phyloP scores from a whole-genome alignment of 2,888 invertebrate genomes.

The Doris montereyensis region DNA sequence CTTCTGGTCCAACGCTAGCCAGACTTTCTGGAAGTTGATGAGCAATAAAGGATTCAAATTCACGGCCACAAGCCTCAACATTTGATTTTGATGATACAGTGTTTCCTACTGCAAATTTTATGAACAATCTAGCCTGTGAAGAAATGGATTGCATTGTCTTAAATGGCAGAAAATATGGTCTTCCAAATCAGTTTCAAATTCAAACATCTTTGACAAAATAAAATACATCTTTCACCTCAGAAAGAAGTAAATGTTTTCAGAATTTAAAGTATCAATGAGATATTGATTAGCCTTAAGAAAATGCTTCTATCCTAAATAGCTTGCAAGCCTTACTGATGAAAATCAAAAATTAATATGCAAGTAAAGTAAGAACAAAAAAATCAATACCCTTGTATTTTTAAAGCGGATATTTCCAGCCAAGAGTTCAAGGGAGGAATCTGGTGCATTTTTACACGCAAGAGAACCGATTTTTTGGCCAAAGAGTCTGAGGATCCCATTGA shows the following conservation, averaged over 20 bases:
- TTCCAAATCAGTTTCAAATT: too few relatives aligned
- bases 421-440: constrained; percentile 40
- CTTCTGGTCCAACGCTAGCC: constrained; percentile 27
- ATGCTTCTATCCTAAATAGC: too few relatives aligned
- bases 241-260: too few relatives aligned
- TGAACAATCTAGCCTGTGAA: constrained; percentile 43
- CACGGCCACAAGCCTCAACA: constrained; percentile 42
- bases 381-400: constrained; percentile 35
- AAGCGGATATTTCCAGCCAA: constrained; percentile 44
- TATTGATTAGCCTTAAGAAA: too few relatives aligned
- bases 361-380: neutral
- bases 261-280: too few relatives aligned
- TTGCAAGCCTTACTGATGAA: too few relatives aligned
- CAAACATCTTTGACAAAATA: too few relatives aligned
- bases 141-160: too few relatives aligned
- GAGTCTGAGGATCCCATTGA: constrained; percentile 42
- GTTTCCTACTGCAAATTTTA: constrained; percentile 42
- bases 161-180: too few relatives aligned
- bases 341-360: neutral
- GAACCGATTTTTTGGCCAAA: constrained; percentile 38
- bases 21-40: constrained; percentile 36
- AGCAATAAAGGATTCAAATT: constrained; percentile 30
- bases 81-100: constrained; percentile 5
- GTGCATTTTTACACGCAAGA: constrained; percentile 32
- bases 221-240: too few relatives aligned